phyloP scores from a whole-genome alignment of 1,140 invertebrate genomes.

The Tenebrio molitor region DNA sequence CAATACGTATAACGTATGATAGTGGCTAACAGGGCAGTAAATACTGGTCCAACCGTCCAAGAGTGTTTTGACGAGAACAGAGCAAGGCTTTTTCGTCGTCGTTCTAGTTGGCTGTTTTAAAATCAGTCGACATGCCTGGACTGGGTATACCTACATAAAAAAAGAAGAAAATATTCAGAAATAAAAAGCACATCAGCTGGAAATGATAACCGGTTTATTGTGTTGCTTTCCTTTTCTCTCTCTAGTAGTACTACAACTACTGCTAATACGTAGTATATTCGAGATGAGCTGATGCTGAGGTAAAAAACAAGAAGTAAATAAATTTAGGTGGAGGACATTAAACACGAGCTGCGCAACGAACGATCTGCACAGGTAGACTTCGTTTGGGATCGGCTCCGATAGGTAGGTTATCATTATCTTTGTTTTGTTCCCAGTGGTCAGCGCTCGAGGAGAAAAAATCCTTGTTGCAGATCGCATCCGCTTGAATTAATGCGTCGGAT shows the following conservation, averaged over 20 bases:
- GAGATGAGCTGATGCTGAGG: conserved; percentile 39
- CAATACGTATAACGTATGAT: conserved; percentile 57
- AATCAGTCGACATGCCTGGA: conserved; percentile 60
- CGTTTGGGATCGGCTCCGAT: conserved; percentile 18
- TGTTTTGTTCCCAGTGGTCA: conserved; percentile 32
- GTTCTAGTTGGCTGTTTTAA: conserved; percentile 53
- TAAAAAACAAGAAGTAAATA: conserved; percentile 43
- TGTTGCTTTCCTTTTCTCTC: conserved; percentile 60
- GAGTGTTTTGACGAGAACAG: conserved; percentile 48
- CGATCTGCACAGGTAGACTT: conserved; percentile 36
- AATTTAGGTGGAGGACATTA: conserved; percentile 45
- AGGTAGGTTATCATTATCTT: conserved; percentile 30
- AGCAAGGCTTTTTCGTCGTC: conserved; percentile 42
- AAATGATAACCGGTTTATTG: conserved; percentile 64
- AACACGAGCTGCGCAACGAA: conserved; percentile 33
- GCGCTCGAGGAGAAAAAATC: conserved; percentile 5
- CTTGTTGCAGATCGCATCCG: conserved; percentile 11
- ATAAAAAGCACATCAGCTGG: conserved; percentile 66
- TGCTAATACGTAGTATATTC: conserved; percentile 61
- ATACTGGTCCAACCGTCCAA: conserved; percentile 57
- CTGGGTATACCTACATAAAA: conserved; percentile 61
- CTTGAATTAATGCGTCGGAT: neutral
- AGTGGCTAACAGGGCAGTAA: conserved; percentile 60
- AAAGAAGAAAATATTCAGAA: conserved; percentile 60
- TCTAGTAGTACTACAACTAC: conserved; percentile 64